Base-by-base conservation (phyloP, 2,113 vertebrate genomes). In the Bujurquina vittata region DNA sequence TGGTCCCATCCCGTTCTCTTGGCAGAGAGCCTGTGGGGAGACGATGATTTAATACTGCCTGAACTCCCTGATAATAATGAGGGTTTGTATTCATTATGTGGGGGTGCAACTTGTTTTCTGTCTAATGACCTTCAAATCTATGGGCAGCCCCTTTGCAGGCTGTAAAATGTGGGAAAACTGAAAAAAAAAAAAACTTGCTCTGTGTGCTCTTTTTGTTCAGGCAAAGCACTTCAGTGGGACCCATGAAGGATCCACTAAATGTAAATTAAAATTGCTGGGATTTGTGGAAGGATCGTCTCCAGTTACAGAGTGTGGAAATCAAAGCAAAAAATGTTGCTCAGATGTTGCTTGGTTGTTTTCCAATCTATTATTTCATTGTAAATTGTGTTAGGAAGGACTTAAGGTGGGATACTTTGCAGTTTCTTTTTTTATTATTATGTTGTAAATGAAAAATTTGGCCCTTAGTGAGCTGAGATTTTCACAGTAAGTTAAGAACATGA, bases 231-330 rank as follows among this genome's bases (percentile, higher is more conserved):
- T 57, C 76, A 77, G 77, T 7, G 22, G 75, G 80, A 83, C 18
- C 73, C 82, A 82, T 77, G 72, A 52, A 63, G 43, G 79, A 90
- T 78, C 65, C 77, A 63, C 85, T 83, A 52, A 59, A 58, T 83
- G 83, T 77, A 80, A 85, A 79, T 90, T 89, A 55, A 78, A 69
- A 80, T 73, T 81, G 63, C 5, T 10, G 35, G 57, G 46, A 81
- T 63, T 87, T 35, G 11, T 84, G 79, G 22, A 82, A 40, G 76
- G 78, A 86, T 87, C 63, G 90, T 91, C 84, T 85, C 67, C 85
- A 91, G 43, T 79, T 35, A 10, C 49, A 79, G 89, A 81, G 87
- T 78, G 69, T 87, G n/a, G 23, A 87, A 87, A 92, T 88, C 77
- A 89, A 85, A 88, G 81, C 46, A 60, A 49, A 69, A 26, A 33